Evolutionary conservation across 2,113 vertebrate genomes (phyloP).

Genomic region (Grammomys dolichurus): DNA sequence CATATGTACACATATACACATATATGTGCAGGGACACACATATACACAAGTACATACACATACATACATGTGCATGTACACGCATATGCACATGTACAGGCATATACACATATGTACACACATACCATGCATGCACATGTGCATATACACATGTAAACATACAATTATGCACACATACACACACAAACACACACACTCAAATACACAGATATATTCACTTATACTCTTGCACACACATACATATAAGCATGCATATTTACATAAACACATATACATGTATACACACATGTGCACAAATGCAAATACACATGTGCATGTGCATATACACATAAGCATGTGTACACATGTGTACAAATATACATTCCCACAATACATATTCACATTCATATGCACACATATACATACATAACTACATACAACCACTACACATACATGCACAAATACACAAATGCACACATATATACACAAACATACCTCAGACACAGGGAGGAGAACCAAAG

Average conservation of each 20-base stretch:
- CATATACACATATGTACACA: background rate
- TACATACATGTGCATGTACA: background rate
- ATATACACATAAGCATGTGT: background rate
- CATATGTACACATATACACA: fast-evolving
- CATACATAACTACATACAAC: background rate
- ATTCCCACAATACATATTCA: no score
- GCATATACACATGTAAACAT: background rate
- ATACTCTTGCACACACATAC: no score
- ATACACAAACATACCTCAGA: background rate
- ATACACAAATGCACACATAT: background rate
- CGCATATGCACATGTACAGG: background rate
- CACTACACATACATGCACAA: background rate
- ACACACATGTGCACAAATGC: background rate
- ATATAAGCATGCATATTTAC: no score
- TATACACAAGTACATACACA: fast-evolving
- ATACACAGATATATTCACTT: background rate
- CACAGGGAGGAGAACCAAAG: background rate
- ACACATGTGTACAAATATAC: background rate
- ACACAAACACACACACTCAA: background rate
- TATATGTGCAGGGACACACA: background rate
- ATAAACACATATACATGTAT: no score
- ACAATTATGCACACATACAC: background rate
- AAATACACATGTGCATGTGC: background rate
- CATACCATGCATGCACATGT: background rate
- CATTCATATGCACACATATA: background rate